These are phyloP conservation scores for Tetragonula clypearis DNA, from an alignment of 1,140 invertebrate species.

Conservation along the genomic window DNA sequence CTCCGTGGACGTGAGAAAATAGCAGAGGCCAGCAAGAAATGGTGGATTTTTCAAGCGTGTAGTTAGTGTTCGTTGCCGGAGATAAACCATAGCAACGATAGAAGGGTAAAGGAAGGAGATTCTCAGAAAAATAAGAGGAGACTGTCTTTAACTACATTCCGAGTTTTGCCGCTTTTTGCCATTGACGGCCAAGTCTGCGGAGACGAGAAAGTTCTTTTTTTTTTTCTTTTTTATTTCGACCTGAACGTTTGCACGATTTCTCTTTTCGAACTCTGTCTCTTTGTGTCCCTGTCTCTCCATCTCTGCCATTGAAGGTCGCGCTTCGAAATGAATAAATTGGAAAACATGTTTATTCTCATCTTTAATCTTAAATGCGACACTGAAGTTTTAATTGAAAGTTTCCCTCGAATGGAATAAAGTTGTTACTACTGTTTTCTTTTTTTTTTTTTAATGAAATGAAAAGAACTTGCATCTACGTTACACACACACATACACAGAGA, in stretches of 20 bases:
- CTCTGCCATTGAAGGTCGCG: neutral
- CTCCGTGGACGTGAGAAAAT: constrained; percentile 66
- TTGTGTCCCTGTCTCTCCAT: too few species aligned
- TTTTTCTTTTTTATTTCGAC: neutral
- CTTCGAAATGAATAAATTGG: neutral
- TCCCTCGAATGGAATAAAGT: neutral
- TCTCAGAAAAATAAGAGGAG: neutral
- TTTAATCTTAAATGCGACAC: neutral
- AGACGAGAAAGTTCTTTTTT: neutral
- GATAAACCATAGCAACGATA: constrained; percentile 14
- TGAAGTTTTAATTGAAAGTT: neutral
- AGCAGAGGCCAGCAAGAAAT: constrained; percentile 31
- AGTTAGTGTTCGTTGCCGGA: constrained; percentile 60
- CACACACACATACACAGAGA: too few species aligned
- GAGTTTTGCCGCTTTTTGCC: constrained; percentile 4
- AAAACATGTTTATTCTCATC: neutral
- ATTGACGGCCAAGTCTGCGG: neutral
- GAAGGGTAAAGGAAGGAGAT: neutral
- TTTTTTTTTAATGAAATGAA: neutral
- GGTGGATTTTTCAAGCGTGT: constrained; percentile 71
- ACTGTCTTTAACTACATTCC: neutral
- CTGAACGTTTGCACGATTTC: neutral
- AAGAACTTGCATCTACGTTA: neutral
- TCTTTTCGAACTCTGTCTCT: neutral
- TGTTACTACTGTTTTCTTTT: neutral